phyloP scores from a whole-genome alignment of 1,140 invertebrate genomes.

The Ostrea edulis region DNA sequence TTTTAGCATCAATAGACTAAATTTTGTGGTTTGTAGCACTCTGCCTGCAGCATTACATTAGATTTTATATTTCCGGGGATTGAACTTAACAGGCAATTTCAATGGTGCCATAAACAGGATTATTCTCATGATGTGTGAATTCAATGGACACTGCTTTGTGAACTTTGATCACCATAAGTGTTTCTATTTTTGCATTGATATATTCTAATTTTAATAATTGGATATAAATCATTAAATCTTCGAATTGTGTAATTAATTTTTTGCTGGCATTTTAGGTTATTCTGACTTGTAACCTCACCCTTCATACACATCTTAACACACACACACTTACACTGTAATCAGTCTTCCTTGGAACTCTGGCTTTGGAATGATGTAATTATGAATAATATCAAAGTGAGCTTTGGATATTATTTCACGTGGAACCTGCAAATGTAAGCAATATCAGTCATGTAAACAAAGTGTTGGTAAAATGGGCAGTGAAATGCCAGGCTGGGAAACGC shows the following conservation, averaged over 20 bases:
- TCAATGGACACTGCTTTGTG: neutral
- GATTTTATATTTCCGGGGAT: too few species aligned
- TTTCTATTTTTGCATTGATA: neutral
- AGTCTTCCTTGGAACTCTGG: conserved; percentile 92
- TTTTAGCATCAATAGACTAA: too few species aligned
- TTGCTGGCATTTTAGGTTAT: neutral
- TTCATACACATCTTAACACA: neutral
- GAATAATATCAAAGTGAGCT: conserved; percentile 94
- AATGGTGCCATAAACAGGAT: too few species aligned
- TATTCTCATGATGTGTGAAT: too few species aligned
- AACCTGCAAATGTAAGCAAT: conserved; percentile 69
- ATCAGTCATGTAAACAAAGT: neutral
- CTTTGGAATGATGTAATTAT: conserved; percentile 97
- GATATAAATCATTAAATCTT: neutral
- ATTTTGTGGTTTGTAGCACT: too few species aligned
- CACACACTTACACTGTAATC: conserved; percentile 92
- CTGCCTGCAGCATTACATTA: too few species aligned
- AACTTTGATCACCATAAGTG: neutral
- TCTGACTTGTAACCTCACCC: neutral
- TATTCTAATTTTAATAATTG: neutral
- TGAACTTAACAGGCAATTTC: too few species aligned
- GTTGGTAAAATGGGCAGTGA: neutral
- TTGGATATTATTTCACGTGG: conserved; percentile 91
- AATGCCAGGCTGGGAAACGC: too few species aligned
- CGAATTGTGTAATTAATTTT: neutral